These are phyloP conservation scores for Melangyna quadrimaculata DNA, from an alignment of 2,888 invertebrate species.

Conservation along the genomic window DNA sequence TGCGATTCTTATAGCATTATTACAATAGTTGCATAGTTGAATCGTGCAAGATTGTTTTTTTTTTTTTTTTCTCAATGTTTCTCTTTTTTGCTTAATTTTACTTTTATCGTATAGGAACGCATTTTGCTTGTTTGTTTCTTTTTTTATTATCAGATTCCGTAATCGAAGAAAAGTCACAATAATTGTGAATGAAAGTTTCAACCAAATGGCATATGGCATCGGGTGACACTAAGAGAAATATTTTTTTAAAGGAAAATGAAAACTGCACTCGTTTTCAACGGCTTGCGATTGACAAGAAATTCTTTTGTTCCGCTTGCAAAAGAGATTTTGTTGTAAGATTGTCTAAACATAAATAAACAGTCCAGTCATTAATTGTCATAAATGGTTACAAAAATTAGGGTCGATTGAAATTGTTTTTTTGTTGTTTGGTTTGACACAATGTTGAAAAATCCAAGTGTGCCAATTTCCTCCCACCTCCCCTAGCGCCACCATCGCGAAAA, in stretches of 20 bases:
- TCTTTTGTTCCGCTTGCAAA: background rate
- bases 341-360: too few species aligned
- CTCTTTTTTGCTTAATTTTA: slow-evolving; percentile 15
- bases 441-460: too few species aligned
- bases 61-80: background rate
- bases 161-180: slow-evolving; percentile 27
- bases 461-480: too few species aligned
- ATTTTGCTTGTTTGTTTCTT: slow-evolving; percentile 24
- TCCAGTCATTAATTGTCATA: too few species aligned
- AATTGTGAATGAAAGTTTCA: slow-evolving; percentile 47
- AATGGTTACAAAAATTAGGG: too few species aligned
- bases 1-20: slow-evolving; percentile 63
- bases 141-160: slow-evolving; percentile 35
- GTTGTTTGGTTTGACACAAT: too few species aligned
- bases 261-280: background rate
- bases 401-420: too few species aligned
- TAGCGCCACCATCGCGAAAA: too few species aligned
- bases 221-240: slow-evolving; percentile 23
- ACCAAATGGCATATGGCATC: background rate
- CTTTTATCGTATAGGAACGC: slow-evolving; percentile 52
- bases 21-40: slow-evolving; percentile 46
- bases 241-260: background rate
- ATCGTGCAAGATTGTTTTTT: slow-evolving; percentile 43
- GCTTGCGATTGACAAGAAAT: too few species aligned
- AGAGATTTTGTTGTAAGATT: too few species aligned